Evolutionary conservation across 2,888 invertebrate genomes (phyloP).

Genomic region (Brenthis daphne): DNA sequence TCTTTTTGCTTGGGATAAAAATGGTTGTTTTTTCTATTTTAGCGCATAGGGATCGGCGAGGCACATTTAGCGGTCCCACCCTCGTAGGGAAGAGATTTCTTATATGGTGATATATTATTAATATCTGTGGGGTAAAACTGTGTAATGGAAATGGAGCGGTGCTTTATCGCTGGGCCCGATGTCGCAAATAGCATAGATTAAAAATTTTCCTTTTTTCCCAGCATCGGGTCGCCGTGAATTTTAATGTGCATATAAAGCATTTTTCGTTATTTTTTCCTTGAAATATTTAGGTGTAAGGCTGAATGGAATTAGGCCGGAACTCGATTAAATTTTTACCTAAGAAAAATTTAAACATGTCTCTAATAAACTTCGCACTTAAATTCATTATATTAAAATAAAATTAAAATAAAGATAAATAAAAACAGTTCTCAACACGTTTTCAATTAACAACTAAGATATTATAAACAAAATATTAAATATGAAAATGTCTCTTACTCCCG

Average conservation of each 20-base stretch:
- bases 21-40: conserved; percentile 57
- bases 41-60: conserved; percentile 63
- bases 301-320: neutral
- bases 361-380: neutral
- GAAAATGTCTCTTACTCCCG: conserved; percentile 14
- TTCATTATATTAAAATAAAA: no score
- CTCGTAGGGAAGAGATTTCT: conserved; percentile 74
- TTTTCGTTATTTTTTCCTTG: conserved; percentile 1
- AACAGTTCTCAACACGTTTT: neutral
- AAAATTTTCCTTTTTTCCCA: conserved; percentile 11
- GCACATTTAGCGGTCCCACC: conserved; percentile 70
- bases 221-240: neutral
- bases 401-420: neutral
- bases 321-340: no score
- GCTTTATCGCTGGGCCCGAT: conserved; percentile 56
- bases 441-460: conserved; percentile 13
- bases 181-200: conserved; percentile 50
- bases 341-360: neutral
- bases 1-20: conserved; percentile 43
- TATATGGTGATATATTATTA: conserved; percentile 78
- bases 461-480: conserved; percentile 20
- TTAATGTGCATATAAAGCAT: conserved; percentile 28
- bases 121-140: conserved; percentile 69
- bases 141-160: conserved; percentile 59
- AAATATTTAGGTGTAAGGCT: neutral